Conservation (phyloP, 2,797 vertebrate genomes). For the Peromyscus eremicus region DNA sequence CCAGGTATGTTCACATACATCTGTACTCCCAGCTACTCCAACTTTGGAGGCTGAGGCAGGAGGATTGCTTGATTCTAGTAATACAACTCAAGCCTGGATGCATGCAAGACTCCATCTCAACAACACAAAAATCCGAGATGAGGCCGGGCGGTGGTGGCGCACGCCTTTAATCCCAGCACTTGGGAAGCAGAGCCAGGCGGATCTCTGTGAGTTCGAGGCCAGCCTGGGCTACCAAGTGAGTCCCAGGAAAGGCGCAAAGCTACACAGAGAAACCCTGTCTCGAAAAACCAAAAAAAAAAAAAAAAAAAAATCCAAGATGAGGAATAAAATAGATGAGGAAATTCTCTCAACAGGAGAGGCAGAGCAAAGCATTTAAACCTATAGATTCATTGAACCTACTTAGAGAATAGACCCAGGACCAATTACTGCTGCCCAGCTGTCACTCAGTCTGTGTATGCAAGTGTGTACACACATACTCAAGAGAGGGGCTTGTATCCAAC, state of each 20-base stretch:
- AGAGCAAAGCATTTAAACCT: not conserved
- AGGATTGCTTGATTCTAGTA: not conserved
- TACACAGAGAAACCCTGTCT: too few relatives aligned
- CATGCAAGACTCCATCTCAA: not conserved
- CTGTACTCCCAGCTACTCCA: not conserved
- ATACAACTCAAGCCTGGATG: too few relatives aligned
- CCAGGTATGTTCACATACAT: too few relatives aligned
- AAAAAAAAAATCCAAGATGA: not conserved
- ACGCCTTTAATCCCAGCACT: too few relatives aligned
- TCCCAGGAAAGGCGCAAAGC: too few relatives aligned
- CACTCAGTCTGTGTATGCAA: not conserved
- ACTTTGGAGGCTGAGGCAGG: not conserved
- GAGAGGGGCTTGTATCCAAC: not conserved
- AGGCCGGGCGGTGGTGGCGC: too few relatives aligned
- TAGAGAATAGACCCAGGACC: not conserved
- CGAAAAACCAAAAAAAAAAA: too few relatives aligned
- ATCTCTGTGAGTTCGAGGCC: too few relatives aligned
- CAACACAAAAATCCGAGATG: not conserved
- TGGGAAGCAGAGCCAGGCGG: too few relatives aligned
- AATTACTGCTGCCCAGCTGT: not conserved
- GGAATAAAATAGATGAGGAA: not conserved
- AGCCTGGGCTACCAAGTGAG: too few relatives aligned
- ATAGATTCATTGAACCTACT: not conserved
- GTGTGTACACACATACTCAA: not conserved
- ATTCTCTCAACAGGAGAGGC: not conserved